Base-by-base conservation (phyloP, 2,797 vertebrate genomes). In the Nasua narica region DNA sequence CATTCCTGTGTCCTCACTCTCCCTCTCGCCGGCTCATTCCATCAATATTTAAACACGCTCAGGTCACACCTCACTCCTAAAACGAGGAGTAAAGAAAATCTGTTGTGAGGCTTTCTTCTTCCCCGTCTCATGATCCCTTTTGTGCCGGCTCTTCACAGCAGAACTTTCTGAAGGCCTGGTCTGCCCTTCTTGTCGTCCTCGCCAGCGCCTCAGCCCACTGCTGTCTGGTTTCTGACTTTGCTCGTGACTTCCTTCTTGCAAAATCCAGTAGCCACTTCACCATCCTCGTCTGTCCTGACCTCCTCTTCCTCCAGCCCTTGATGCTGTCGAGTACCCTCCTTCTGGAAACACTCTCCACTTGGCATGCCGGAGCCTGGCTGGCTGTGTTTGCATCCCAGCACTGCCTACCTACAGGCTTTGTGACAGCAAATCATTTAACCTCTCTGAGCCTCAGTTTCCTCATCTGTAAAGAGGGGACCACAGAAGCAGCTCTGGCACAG, bases 231-330 rank as follows among this genome's bases (percentile, higher is more conserved):
- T 96, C 70, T 88, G 60, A 16, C 67, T 85, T 81, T 19, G 27
- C 72, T 62, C 11, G 35, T 52, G 78, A 89, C 86, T 82, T 96
- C 86, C 70, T 92, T 58, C 69, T 65, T 91, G 91, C 50, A 76
- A 70, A 95, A 67, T 76, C 35, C 79, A 32, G 78, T 13, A 37
- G 65, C 7, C 9, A 7, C 56, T 83, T 58, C 56, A 4, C 5
- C 1, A 11, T 15, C 56, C 90, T 89, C 27, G 67, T 65, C 74
- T 70, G 0, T 29, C 40, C 27, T 85, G 81, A 23, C 77, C n/a
- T 85, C 32, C 19, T 37, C n/a, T 67, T 7, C n/a, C 40, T 43
- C 83, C 79, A 54, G 43, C 60, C 25, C 84, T 32, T 9, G 48
- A 67, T 27, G 65, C 90, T 72, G 27, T 69, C 3, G 5, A 83